These are phyloP conservation scores for Ferdinandea cuprea DNA, from an alignment of 2,888 invertebrate species.

Conservation along the genomic window DNA sequence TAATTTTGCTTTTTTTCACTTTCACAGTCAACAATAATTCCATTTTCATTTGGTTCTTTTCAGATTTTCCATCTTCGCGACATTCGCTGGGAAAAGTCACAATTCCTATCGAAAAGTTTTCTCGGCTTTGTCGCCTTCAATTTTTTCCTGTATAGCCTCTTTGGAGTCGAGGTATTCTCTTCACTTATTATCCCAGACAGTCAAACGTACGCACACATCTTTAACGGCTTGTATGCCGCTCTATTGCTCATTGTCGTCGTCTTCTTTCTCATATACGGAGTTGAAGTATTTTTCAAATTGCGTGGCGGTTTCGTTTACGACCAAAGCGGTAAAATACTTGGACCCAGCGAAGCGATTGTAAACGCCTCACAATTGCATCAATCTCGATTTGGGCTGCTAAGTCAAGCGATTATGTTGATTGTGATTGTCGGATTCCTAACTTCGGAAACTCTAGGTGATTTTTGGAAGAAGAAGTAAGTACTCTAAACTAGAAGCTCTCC, in stretches of 20 bases:
- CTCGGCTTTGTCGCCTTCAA: slow-evolving; percentile 95
- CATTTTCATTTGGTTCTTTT: slow-evolving; percentile 77
- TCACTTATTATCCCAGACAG: slow-evolving; percentile 81
- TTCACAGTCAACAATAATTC: background rate
- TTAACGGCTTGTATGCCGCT: slow-evolving; percentile 96
- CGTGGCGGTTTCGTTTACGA: slow-evolving; percentile 93
- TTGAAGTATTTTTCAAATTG: slow-evolving; percentile 96
- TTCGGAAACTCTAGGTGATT: slow-evolving; percentile 94
- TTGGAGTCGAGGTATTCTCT: slow-evolving; percentile 87
- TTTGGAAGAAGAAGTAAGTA: slow-evolving; percentile 95
- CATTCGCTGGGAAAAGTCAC: slow-evolving; percentile 93
- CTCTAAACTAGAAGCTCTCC: background rate
- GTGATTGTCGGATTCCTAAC: slow-evolving; percentile 94
- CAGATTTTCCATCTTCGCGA: slow-evolving; percentile 95
- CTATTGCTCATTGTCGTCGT: slow-evolving; percentile 94
- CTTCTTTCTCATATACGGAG: slow-evolving; percentile 96
- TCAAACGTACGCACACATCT: slow-evolving; percentile 90
- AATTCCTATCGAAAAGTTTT: slow-evolving; percentile 95
- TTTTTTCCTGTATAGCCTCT: slow-evolving; percentile 92
- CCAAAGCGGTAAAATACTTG: slow-evolving; percentile 86
- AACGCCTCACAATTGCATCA: slow-evolving; percentile 95
- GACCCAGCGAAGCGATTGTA: slow-evolving; percentile 85
- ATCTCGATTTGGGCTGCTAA: slow-evolving; percentile 93
- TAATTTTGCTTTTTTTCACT: background rate
- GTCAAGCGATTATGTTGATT: slow-evolving; percentile 95